Evolutionary conservation across 30 jellyfish, hydroid and myxozoan species (phyloP).

Genomic region (Cassiopea xamachana): DNA sequence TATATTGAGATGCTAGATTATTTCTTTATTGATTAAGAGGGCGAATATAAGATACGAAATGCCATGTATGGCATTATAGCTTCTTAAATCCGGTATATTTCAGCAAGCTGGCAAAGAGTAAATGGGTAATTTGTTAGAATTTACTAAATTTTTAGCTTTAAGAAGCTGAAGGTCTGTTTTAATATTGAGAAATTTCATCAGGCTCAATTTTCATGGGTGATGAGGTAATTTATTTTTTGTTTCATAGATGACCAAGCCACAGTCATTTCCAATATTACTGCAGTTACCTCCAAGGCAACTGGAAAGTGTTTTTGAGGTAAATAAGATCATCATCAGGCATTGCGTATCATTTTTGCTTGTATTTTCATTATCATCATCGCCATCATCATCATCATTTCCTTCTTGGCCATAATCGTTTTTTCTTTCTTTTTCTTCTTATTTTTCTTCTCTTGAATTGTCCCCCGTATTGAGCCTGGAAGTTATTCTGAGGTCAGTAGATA

Average conservation of each 20-base stretch:
- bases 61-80: too few species aligned
- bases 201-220: not conserved
- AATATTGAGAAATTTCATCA: too few species aligned
- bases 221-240: not conserved
- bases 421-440: not conserved
- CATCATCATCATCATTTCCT: not conserved
- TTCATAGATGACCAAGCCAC: slow-evolving; percentile 98
- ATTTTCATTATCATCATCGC: not conserved
- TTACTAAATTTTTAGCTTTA: too few species aligned
- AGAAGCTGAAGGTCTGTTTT: too few species aligned
- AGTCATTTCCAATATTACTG: slow-evolving; percentile 93
- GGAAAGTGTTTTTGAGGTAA: slow-evolving; percentile 97
- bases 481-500: not conserved
- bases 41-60: too few species aligned
- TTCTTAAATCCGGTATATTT: too few species aligned
- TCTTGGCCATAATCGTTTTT: not conserved
- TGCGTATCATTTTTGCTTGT: not conserved
- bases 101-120: too few species aligned
- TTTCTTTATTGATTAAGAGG: too few species aligned
- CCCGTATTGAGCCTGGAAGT: not conserved
- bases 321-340: not conserved
- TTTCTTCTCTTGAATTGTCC: not conserved
- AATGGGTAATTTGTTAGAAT: too few species aligned
- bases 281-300: slow-evolving; percentile 97
- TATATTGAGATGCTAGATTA: too few species aligned